Conservation (phyloP, 2,113 vertebrate species). For the Anolis carolinensis region DNA sequence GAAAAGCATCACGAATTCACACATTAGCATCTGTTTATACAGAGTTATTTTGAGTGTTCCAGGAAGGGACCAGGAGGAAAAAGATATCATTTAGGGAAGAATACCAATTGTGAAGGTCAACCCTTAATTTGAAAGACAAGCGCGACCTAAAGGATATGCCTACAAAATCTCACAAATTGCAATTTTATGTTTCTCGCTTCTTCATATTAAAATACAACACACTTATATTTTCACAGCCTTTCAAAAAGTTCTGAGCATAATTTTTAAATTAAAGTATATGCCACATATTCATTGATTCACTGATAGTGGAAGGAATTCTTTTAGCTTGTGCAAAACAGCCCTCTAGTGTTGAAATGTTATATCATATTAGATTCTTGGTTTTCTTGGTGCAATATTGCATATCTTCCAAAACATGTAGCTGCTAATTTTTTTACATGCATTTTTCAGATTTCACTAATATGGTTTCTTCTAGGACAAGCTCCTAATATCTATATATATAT, state of each 20-base stretch:
- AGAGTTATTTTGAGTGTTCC: slow-evolving; percentile 20
- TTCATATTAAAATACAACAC: background rate
- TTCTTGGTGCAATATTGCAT: background rate
- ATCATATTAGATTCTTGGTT: background rate
- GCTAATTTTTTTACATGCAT: background rate
- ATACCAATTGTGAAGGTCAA: slow-evolving; percentile 6
- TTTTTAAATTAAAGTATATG: background rate
- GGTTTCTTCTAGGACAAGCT: background rate
- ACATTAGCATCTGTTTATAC: slow-evolving; percentile 21
- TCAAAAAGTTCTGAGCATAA: background rate
- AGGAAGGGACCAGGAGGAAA: slow-evolving; percentile 1
- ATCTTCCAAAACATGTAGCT: background rate
- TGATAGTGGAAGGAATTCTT: background rate
- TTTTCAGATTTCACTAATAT: background rate
- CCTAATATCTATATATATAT: no score
- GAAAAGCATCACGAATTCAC: slow-evolving; percentile 38
- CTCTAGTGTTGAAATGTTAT: slow-evolving; percentile 37
- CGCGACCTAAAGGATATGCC: background rate
- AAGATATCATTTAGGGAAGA: background rate
- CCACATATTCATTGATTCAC: background rate
- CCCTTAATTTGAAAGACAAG: background rate
- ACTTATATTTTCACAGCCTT: background rate
- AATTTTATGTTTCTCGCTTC: background rate
- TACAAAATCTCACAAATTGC: background rate
- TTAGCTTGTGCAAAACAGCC: slow-evolving; percentile 32